Base-by-base conservation (phyloP, 1,140 invertebrate species). In the Plutomurus gul region DNA sequence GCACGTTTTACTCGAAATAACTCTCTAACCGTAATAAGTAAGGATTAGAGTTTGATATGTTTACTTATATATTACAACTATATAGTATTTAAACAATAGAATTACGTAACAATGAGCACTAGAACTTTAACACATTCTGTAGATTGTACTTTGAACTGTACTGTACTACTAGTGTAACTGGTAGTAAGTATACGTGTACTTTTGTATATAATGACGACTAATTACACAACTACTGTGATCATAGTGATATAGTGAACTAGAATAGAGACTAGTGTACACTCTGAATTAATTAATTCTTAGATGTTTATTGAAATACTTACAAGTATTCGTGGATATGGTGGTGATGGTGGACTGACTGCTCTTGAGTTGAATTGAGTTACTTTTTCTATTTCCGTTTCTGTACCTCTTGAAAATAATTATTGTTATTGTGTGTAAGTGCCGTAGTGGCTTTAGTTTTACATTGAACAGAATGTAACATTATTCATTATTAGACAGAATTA, bases 291-390 rank as follows among this genome's bases (percentile, higher is more conserved):
- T n/a, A n/a, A 25, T 30, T 30, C 27, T 22, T 56, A 43, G 39
- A 43, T 10, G 30, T 27, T 33, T 65, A 65, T 16, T 65, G n/a
- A 65, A 65, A 65, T 65, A 60, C 13, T 56, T n/a, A n/a, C n/a
- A n/a, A n/a, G n/a, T 51, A 10, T 33, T 65, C 30, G 27, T 65
- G 56, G 56, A n/a, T n/a, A 65, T 65, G 47, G 25, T 51, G 47
- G 47, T 51, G 20, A 22, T 51, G 56, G 25, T 65, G 30, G 27
- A 65, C 27, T 65, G 22, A 36, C 30, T 65, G 27, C 56, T 65
- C 56, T 65, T 65, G 56, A 25, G 30, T 65, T 65, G 30, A 20
- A 65, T 65, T 65, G 56, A 65, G 56, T 65, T 65, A 60, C 27
- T 6, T 60, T 60, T 60, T 30, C 27, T n/a, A 33, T 36, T 65